Base-by-base conservation (phyloP, 2,113 vertebrate species). In the Tricholaema leucomelas region DNA sequence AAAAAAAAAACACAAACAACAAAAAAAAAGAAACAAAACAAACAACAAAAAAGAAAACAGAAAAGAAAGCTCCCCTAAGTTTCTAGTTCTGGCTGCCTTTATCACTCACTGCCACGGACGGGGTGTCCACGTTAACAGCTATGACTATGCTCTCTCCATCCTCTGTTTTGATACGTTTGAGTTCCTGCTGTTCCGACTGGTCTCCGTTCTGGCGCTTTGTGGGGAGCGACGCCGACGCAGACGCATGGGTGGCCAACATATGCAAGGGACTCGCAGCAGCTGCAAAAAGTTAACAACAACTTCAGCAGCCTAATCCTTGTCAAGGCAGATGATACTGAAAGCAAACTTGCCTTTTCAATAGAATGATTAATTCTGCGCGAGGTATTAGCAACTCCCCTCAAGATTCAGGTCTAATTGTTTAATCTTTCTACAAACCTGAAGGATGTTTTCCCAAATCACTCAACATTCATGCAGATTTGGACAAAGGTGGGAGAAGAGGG, bases 141-240 rank as follows among this genome's bases (percentile, higher is more conserved):
- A 98, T 95, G 69, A 97, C 97, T 72, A 98, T 96, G 42, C 96
- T 97, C 75, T 98, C 98, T 4, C 97, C 97, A 12, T 97, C 98
- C 36, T 98, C 98, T 1, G 95, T 97, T 96, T 99, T 99, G 91
- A 97, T 88, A n/a, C 98, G 98, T 97, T 99, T 99, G 24, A 98
- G 96, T 63, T 98, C 98, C 2, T 95, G 98, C 80, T 97, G 98
- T 75, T 99, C 98, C 0, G 95, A 61, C 93, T 98, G 98, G 88
- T 98, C 98, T 48, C 99, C 98, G 0, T 98, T 99, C 96, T 98
- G 99, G 65, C 99, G 98, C 97, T 99, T 99, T 19, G 99, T 99
- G n/a, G 99, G 99, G 35, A 99, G 98, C 61, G 98, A 99, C 0
- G 99, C 99, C 0, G 99, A 99, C 0, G 99, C 99, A 0, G 99